Evolutionary conservation across 2,113 vertebrate genomes (phyloP).

Genomic region (Varanus salvator): DNA sequence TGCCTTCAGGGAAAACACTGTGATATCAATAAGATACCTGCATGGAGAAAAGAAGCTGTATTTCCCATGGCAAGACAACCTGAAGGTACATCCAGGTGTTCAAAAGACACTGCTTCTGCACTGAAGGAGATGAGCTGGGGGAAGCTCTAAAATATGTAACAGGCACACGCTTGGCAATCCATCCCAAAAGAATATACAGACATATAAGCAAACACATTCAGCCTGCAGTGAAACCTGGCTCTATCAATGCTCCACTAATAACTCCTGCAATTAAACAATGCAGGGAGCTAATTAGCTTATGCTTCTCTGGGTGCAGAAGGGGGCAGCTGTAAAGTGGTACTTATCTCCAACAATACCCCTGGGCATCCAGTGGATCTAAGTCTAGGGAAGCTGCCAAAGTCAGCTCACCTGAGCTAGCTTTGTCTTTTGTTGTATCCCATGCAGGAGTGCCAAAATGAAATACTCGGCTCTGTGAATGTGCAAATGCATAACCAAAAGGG

Average conservation of each 20-base stretch:
- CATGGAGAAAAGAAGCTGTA: slow-evolving; percentile 48
- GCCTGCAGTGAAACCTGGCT: slow-evolving; percentile 56
- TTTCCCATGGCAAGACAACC: slow-evolving; percentile 48
- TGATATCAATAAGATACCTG: slow-evolving; percentile 63
- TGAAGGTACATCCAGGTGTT: slow-evolving; percentile 41
- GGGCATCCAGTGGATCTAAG: slow-evolving; percentile 23
- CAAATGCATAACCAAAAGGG: slow-evolving; percentile 44
- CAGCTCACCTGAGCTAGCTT: slow-evolving; percentile 32
- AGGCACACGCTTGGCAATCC: slow-evolving; percentile 16
- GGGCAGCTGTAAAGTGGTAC: slow-evolving; percentile 42
- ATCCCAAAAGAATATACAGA: slow-evolving; percentile 17
- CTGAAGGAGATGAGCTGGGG: slow-evolving; percentile 58
- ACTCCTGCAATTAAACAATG: slow-evolving; percentile 54
- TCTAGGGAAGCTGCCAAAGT: slow-evolving; percentile 11
- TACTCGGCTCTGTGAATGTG: slow-evolving; percentile 47
- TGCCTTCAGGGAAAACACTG: slow-evolving; percentile 53
- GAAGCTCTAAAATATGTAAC: slow-evolving; percentile 59
- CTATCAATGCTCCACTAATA: slow-evolving; percentile 55
- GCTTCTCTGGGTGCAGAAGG: slow-evolving; percentile 3
- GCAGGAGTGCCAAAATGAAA: slow-evolving; percentile 49
- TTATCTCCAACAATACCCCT: slow-evolving; percentile 48
- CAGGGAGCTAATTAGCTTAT: slow-evolving; percentile 52
- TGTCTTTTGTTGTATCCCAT: slow-evolving; percentile 39
- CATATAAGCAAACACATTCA: slow-evolving; percentile 54
- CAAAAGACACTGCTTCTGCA: slow-evolving; percentile 35